Conservation (phyloP, 2,888 invertebrate species). For the Pterostichus madidus region DNA sequence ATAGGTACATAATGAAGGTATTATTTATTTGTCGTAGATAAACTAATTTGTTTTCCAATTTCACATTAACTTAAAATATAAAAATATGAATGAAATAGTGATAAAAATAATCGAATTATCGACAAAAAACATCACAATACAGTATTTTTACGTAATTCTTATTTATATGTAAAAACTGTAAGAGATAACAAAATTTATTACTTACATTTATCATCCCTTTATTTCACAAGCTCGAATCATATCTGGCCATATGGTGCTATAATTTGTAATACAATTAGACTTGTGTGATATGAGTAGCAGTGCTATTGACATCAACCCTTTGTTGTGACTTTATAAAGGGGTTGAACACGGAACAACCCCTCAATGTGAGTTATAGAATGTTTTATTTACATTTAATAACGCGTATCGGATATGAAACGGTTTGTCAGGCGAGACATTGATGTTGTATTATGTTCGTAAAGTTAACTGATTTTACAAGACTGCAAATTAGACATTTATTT, state of each 20-base stretch:
- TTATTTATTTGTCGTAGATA: too few relatives aligned
- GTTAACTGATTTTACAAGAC: too few relatives aligned
- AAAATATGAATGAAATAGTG: too few relatives aligned
- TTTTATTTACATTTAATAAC: conserved; percentile 61
- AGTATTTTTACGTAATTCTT: conserved; percentile 21
- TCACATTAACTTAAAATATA: too few relatives aligned
- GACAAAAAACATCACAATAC: conserved; percentile 17
- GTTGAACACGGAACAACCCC: conserved; percentile 12
- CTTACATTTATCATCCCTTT: not conserved
- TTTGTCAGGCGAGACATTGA: not conserved
- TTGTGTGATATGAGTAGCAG: conserved; percentile 45
- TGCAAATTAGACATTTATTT: too few relatives aligned
- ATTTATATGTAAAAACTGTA: conserved; percentile 24
- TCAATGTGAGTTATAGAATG: conserved; percentile 24
- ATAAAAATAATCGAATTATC: not conserved
- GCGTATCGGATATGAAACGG: conserved; percentile 12
- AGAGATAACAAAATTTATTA: conserved; percentile 20
- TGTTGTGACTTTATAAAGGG: conserved; percentile 36
- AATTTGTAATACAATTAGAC: conserved; percentile 60
- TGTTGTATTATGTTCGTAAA: not conserved
- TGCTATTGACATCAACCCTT: conserved; percentile 47
- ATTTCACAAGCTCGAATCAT: not conserved
- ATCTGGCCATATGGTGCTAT: conserved; percentile 48
- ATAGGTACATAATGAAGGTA: too few relatives aligned
- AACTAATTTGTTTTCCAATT: too few relatives aligned